phyloP scores from a whole-genome alignment of 2,113 vertebrate species.

The Chiloscyllium plagiosum region DNA sequence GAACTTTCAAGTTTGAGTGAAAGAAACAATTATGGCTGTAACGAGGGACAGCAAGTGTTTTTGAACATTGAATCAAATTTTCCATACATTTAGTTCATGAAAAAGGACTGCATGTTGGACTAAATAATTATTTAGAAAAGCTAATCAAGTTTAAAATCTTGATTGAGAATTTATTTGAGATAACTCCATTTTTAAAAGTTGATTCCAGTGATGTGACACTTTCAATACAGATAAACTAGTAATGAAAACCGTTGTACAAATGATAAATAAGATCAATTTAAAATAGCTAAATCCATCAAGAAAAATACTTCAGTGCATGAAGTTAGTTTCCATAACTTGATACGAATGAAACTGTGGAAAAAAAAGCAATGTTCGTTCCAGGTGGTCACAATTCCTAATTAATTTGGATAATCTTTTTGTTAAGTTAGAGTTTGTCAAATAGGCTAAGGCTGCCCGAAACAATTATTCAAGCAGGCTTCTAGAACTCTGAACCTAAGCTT shows the following conservation, averaged over 20 bases:
- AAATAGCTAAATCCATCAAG: slow-evolving; percentile 3
- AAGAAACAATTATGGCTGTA: not conserved
- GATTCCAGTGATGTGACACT: not conserved
- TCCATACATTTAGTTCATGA: not conserved
- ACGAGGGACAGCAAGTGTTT: not conserved
- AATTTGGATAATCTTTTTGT: not conserved
- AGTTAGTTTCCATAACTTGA: slow-evolving; percentile 22
- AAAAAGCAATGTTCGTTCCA: not conserved
- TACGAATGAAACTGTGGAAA: not conserved
- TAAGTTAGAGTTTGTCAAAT: not conserved
- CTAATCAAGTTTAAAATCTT: not conserved
- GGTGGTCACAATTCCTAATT: not conserved
- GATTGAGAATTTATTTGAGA: not conserved
- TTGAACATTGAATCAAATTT: not conserved
- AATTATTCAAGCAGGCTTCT: not conserved
- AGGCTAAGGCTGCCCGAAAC: not conserved
- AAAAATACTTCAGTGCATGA: not conserved
- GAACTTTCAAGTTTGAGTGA: not conserved
- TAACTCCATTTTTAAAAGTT: not conserved
- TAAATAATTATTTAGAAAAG: not conserved
- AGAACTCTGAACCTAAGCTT: not conserved
- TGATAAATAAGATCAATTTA: slow-evolving; percentile 13
- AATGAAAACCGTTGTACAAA: not conserved
- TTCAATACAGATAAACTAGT: not conserved
- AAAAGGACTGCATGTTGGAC: not conserved